Conservation (phyloP, 2,113 vertebrate genomes). For the Pluvialis apricaria region DNA sequence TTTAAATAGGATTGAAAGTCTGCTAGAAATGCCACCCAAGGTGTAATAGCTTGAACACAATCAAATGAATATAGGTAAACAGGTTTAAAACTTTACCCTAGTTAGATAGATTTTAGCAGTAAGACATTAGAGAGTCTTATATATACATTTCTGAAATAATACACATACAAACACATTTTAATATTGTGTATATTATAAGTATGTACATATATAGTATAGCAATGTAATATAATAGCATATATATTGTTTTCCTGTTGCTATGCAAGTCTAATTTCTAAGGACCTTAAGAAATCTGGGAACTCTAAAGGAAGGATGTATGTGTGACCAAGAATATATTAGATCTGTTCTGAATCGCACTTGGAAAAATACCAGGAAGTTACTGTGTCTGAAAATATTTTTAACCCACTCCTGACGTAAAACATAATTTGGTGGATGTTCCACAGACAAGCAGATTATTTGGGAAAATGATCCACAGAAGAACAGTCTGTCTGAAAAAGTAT, state of each 20-base stretch:
- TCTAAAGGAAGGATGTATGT: neutral
- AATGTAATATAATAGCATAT: neutral
- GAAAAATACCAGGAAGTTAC: neutral
- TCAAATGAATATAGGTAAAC: neutral
- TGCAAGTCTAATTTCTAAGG: neutral
- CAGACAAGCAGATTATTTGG: neutral
- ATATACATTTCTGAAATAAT: neutral
- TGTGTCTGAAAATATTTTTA: neutral
- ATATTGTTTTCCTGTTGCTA: neutral
- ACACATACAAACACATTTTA: neutral
- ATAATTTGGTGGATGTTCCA: neutral
- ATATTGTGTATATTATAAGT: neutral
- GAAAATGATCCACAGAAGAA: neutral
- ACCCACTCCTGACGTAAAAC: neutral
- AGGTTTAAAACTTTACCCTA: neutral
- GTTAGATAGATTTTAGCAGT: neutral
- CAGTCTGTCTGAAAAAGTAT: neutral
- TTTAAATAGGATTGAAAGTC: neutral
- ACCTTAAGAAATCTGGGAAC: neutral
- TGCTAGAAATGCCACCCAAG: neutral
- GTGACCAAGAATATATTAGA: neutral
- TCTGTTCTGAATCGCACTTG: neutral
- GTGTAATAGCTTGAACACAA: neutral
- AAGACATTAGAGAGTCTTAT: neutral
- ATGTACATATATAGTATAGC: neutral